Evolutionary conservation across 2,888 invertebrate genomes (phyloP), one percentile per base, ranked within the genome.

Genomic region (Schizotus pectinicornis): DNA sequence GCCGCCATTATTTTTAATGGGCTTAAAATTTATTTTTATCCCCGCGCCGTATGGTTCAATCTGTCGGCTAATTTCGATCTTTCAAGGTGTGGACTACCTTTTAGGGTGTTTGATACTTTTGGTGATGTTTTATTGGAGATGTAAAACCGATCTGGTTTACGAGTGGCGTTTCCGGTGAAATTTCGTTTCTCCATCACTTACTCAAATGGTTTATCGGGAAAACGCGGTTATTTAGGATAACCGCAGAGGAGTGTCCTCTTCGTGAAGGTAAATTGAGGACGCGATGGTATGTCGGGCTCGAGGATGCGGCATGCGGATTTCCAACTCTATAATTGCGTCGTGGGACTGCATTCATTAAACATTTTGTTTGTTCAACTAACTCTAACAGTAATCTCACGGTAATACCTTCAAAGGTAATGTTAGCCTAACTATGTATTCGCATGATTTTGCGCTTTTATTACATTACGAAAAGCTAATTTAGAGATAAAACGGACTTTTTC

Each of bases 341-440:
- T 55, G 58, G 58, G 55, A 58, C 51, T 61, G 58, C 61, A 61
- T 59, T 62, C 53, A 59, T 59, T 62, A 59, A 62, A 52, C 55
- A 61, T 61, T 61, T 62, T 59, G 56, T 62, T 59, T 62, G 51
- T 53, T 48, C 52, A 62, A 58, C 58, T 59, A 46, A 54, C 57
- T 53, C 37, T 55, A 58, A 59, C 49, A 55, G 47, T 61, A 58
- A 61, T 55, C 55, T 58, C 55, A 43, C 39, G 54, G 45, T 52
- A 58, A 58, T 61, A 58, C 58, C 54, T 46, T 59, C 58, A 55
- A 58, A 58, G 58, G 58, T 58, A 48, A 50, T 54, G 49, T 32
- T 38, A n/a, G n/a, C n/a, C n/a, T n/a, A 45, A 39, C 59, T 41
- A 47, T 58, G 52, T 41, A 58, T 53, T 43, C 46, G 42, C 42